These are phyloP conservation scores for Carettochelys insculpta DNA, from an alignment of 2,113 vertebrate genomes.

Conservation along the genomic window DNA sequence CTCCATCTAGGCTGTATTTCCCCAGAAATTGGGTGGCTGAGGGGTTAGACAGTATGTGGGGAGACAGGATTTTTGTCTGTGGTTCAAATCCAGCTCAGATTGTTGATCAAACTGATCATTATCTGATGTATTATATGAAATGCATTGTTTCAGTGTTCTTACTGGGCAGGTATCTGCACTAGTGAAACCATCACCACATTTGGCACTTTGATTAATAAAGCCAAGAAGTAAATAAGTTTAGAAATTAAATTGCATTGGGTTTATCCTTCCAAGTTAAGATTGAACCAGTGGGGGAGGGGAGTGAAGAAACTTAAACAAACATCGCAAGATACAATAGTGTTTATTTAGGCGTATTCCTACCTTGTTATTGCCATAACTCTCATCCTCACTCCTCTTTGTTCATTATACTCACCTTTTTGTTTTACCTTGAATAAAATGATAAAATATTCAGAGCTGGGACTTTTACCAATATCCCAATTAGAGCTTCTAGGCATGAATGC, in stretches of 20 bases:
- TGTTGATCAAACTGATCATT: background rate
- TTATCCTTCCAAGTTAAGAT: background rate
- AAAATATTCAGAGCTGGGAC: background rate
- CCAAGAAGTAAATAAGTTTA: background rate
- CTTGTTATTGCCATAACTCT: background rate
- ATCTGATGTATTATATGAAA: background rate
- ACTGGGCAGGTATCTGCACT: background rate
- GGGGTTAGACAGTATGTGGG: background rate
- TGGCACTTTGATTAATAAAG: background rate
- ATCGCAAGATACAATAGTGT: too few species aligned
- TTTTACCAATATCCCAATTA: background rate
- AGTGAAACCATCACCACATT: background rate
- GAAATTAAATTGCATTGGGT: background rate
- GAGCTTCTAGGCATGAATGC: background rate
- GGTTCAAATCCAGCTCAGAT: background rate
- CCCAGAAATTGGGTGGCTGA: background rate
- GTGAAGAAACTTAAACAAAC: too few species aligned
- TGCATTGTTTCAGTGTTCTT: background rate
- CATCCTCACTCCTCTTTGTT: background rate
- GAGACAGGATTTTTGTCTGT: background rate
- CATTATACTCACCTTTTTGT: background rate
- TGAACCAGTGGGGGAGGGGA: background rate
- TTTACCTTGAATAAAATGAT: background rate
- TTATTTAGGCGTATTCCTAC: too few species aligned
- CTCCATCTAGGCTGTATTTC: too few species aligned